A percentile compares a stretch with the other conserved stretches of the same genome.
Evolutionary conservation across 2,888 invertebrate genomes (phyloP).

Genomic region (Eulithis testata): DNA sequence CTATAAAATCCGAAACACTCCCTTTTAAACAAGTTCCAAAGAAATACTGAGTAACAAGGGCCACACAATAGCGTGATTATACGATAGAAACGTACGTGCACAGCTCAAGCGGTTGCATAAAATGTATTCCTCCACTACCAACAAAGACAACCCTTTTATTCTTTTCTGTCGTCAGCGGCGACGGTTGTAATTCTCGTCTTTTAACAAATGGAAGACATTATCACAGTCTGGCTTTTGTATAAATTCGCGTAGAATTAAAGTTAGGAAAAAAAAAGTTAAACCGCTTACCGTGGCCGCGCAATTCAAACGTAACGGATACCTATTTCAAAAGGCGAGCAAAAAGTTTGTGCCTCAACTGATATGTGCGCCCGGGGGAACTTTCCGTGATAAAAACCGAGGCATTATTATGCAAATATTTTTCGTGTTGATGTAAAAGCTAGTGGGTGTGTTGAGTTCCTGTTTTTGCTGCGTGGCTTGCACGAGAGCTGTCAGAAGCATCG

Average conservation of each 20-base stretch:
- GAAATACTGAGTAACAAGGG: conserved; percentile 52
- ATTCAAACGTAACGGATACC: conserved; percentile 66
- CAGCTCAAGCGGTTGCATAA: conserved; percentile 64
- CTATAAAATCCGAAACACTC: conserved; percentile 48
- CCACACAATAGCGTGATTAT: conserved; percentile 63
- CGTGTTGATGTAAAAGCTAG: conserved; percentile 38
- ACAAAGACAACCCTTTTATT: conserved; percentile 76
- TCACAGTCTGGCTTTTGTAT: conserved; percentile 77
- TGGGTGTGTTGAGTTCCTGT: conserved; percentile 36
- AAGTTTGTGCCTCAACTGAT: conserved; percentile 51
- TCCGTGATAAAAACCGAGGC: conserved; percentile 48
- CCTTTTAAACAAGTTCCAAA: conserved; percentile 45
- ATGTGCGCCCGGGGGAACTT: conserved; percentile 50
- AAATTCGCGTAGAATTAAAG: conserved; percentile 78
- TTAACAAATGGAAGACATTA: conserved; percentile 81
- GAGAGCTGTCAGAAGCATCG: conserved; percentile 43
- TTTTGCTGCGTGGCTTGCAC: conserved; percentile 45
- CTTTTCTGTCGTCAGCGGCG: conserved; percentile 71
- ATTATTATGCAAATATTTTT: conserved; percentile 45
- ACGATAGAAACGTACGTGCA: conserved; percentile 59
- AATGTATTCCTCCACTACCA: conserved; percentile 72
- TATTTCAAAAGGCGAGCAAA: conserved; percentile 59
- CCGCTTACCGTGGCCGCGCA: conserved; percentile 65
- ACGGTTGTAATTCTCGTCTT: conserved; percentile 75
- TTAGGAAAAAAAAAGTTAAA: conserved; percentile 70